These are phyloP conservation scores for Brenthis ino DNA, from an alignment of 2,888 invertebrate genomes.

Conservation along the genomic window DNA sequence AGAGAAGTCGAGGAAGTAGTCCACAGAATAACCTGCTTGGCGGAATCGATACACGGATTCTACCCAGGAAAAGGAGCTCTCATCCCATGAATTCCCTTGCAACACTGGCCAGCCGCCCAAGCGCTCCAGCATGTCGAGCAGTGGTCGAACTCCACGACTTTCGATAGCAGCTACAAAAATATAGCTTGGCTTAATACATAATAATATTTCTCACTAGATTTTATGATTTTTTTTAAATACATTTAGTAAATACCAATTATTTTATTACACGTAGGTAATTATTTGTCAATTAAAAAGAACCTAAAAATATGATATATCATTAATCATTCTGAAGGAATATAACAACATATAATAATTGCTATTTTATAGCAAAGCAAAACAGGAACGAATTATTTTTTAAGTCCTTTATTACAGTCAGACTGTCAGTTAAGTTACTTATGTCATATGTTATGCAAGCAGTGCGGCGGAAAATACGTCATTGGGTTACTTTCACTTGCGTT, in stretches of 20 bases:
- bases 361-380: too few relatives aligned
- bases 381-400: not conserved
- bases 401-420: constrained; percentile 9
- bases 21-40: constrained; percentile 90
- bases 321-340: too few relatives aligned
- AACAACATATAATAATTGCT: too few relatives aligned
- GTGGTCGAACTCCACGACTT: constrained; percentile 87
- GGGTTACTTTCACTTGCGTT: constrained; percentile 38
- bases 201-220: not conserved
- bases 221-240: too few relatives aligned
- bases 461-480: constrained; percentile 52
- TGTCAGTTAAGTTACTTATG: constrained; percentile 36
- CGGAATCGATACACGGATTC: constrained; percentile 92
- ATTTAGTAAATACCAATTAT: too few relatives aligned
- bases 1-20: constrained; percentile 95
- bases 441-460: constrained; percentile 58
- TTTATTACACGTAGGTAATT: too few relatives aligned
- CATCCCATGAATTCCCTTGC: constrained; percentile 88
- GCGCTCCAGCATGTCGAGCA: constrained; percentile 86
- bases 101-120: constrained; percentile 98
- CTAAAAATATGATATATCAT: too few relatives aligned
- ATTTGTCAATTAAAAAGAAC: too few relatives aligned
- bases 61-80: constrained; percentile 89
- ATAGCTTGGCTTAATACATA: not conserved
- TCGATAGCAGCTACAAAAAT: constrained; percentile 88